These are phyloP conservation scores for Acanthis flammea DNA, from an alignment of 2,797 vertebrate species.

Conservation along the genomic window DNA sequence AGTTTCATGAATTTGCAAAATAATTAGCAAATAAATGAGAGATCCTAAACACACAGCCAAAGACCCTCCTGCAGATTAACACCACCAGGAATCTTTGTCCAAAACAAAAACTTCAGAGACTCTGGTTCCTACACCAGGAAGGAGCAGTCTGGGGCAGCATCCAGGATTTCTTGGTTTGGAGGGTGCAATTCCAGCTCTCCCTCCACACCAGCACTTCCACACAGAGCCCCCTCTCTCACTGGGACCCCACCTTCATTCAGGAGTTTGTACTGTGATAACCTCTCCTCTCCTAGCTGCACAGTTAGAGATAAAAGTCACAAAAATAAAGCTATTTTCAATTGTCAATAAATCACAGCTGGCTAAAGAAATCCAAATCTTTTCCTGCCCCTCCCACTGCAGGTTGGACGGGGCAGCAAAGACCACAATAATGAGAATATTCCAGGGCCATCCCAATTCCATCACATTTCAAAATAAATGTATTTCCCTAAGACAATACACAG, in stretches of 20 bases:
- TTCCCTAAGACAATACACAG: neutral
- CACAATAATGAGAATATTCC: fast-evolving
- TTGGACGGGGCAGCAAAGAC: neutral
- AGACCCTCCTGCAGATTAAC: neutral
- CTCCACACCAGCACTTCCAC: neutral
- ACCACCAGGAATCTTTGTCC: neutral
- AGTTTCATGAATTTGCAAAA: neutral
- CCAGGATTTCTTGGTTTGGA: neutral
- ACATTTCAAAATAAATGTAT: neutral
- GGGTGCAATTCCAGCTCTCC: neutral
- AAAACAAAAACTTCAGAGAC: neutral
- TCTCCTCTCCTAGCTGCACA: neutral
- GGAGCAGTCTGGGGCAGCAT: neutral
- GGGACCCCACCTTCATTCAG: fast-evolving
- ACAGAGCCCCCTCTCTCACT: neutral
- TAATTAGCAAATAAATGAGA: neutral
- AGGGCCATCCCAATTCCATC: neutral
- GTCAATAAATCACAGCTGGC: neutral
- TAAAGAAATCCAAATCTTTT: neutral
- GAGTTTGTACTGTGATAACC: neutral
- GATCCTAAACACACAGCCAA: neutral
- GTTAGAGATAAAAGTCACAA: fast-evolving
- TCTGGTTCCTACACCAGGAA: neutral
- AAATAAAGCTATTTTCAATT: neutral
- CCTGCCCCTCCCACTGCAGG: fast-evolving